Conservation (phyloP, 2,888 invertebrate species). For the Allolobophora icterica region DNA sequence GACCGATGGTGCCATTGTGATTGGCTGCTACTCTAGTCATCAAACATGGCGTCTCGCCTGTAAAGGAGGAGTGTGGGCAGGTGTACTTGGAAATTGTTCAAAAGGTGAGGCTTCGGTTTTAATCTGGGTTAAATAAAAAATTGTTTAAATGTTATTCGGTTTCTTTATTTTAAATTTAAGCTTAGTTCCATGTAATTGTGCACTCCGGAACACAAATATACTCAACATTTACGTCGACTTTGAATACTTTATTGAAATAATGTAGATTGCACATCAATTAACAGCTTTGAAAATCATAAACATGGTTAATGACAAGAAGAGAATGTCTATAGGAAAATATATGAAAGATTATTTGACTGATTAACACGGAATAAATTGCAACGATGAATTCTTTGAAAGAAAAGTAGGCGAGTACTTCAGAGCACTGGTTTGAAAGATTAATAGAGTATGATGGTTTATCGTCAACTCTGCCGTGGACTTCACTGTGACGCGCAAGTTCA, state of each 20-base stretch:
- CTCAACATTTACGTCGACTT: background rate
- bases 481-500: no score
- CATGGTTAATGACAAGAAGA: background rate
- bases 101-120: background rate
- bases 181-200: background rate
- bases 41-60: conserved; percentile 33
- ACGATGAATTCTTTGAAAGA: no score
- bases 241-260: background rate
- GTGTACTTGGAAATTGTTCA: conserved; percentile 39
- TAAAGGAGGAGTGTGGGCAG: conserved; percentile 29
- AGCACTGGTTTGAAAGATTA: no score
- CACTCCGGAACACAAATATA: background rate
- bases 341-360: background rate
- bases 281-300: background rate
- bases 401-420: no score
- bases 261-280: background rate
- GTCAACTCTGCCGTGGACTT: no score
- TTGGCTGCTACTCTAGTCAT: conserved; percentile 34
- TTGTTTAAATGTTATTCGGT: background rate
- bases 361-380: no score
- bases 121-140: background rate
- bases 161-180: background rate
- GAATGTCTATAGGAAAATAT: background rate
- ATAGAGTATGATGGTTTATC: no score
- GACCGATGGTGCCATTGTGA: conserved; percentile 2